Evolutionary conservation across 2,888 invertebrate genomes (phyloP).

Genomic region (Heliconius ismenius): DNA sequence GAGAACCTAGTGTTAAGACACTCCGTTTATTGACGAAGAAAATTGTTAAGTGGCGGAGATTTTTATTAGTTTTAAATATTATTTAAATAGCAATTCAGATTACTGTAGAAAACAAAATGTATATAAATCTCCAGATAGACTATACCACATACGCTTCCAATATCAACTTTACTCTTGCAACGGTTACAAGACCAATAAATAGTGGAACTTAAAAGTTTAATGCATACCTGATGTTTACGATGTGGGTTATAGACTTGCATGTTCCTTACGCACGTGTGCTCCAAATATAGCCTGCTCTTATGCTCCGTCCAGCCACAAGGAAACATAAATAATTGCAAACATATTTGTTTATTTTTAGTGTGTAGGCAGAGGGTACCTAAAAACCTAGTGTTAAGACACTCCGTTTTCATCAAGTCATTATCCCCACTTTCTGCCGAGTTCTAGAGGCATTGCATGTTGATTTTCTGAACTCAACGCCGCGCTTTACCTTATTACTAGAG

Average conservation of each 20-base stretch:
- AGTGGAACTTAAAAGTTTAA: conserved; percentile 21
- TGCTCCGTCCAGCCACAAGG: conserved; percentile 16
- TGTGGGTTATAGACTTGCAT: conserved; percentile 24
- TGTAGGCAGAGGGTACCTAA: neutral
- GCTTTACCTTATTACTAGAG: neutral
- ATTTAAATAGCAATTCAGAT: neutral
- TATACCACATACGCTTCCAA: neutral
- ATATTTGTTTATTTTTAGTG: neutral
- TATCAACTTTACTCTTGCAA: neutral
- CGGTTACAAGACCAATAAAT: conserved; percentile 11
- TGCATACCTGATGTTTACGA: conserved; percentile 34
- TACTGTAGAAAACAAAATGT: too few relatives aligned
- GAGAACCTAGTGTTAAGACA: neutral
- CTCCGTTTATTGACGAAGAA: neutral
- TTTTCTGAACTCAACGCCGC: neutral
- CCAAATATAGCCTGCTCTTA: conserved; percentile 35
- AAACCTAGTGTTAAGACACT: neutral
- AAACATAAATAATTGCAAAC: conserved; percentile 29
- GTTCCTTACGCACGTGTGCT: conserved; percentile 37
- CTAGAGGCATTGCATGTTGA: neutral
- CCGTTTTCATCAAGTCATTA: neutral
- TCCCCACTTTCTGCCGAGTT: neutral
- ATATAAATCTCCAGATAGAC: neutral
- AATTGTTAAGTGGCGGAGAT: too few relatives aligned
- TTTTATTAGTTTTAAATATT: too few relatives aligned